Conservation (phyloP, 1,140 invertebrate species). For the Octopus sinensis region DNA sequence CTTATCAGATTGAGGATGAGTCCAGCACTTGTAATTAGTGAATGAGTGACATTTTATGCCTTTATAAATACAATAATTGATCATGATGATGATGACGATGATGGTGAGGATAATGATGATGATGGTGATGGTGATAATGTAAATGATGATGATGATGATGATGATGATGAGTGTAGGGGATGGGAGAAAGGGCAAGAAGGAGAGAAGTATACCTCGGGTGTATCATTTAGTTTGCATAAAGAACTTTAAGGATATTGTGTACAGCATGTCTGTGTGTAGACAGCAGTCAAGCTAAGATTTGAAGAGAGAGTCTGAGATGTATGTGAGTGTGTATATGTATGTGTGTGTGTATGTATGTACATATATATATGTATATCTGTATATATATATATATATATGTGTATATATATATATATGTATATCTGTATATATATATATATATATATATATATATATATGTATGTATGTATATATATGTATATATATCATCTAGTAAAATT, state of each 20-base stretch:
- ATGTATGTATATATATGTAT: too few relatives aligned
- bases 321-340: too few relatives aligned
- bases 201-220: not conserved
- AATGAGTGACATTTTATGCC: not conserved
- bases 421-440: too few relatives aligned
- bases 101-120: not conserved
- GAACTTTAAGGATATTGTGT: too few relatives aligned
- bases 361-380: too few relatives aligned
- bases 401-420: too few relatives aligned
- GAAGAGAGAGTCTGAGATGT: too few relatives aligned
- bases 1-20: not conserved
- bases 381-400: too few relatives aligned
- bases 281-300: too few relatives aligned
- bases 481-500: not conserved
- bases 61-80: not conserved
- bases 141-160: not conserved
- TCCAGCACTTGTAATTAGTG: slow-evolving; percentile 1
- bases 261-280: too few relatives aligned
- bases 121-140: not conserved
- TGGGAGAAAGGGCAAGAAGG: not conserved
- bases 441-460: too few relatives aligned
- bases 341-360: too few relatives aligned
- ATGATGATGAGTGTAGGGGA: not conserved
- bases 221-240: not conserved
- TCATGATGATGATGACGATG: not conserved